Evolutionary conservation across 2,797 vertebrate species (phyloP).

Genomic region (Onychomys arenicola): DNA sequence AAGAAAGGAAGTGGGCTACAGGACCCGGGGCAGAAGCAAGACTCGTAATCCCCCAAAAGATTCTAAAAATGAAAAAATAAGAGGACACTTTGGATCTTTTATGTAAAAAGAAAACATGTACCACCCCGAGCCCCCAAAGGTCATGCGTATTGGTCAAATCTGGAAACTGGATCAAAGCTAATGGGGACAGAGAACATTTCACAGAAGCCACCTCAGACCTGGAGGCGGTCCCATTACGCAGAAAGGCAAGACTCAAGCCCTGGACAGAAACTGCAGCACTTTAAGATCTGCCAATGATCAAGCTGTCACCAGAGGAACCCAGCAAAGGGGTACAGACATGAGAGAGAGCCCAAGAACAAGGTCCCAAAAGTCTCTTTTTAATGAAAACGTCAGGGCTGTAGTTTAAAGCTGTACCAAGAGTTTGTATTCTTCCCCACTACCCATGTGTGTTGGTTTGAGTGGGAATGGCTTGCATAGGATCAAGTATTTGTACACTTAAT

Average conservation of each 20-base stretch:
- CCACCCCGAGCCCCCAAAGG: neutral
- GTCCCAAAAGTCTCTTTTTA: slow-evolving; percentile 3
- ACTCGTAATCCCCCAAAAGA: neutral
- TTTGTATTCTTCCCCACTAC: neutral
- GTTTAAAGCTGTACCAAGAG: neutral
- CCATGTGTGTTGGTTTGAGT: neutral
- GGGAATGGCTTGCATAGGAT: neutral
- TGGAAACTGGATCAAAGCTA: neutral
- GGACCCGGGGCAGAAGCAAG: neutral
- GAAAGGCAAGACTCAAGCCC: neutral
- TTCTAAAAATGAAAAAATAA: slow-evolving; percentile 21
- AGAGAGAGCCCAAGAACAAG: neutral
- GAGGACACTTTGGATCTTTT: neutral
- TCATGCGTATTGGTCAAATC: neutral
- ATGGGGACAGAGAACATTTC: neutral
- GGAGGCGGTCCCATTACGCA: neutral
- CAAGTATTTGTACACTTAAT: neutral
- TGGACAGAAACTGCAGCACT: neutral
- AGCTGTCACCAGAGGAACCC: neutral
- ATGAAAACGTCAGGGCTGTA: neutral
- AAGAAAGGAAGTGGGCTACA: neutral
- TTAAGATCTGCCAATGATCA: neutral
- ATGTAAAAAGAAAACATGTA: neutral
- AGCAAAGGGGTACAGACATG: neutral
- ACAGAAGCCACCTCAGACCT: neutral